Base-by-base conservation (phyloP, 2,797 vertebrate species). In the Thripadectes ignobilis region DNA sequence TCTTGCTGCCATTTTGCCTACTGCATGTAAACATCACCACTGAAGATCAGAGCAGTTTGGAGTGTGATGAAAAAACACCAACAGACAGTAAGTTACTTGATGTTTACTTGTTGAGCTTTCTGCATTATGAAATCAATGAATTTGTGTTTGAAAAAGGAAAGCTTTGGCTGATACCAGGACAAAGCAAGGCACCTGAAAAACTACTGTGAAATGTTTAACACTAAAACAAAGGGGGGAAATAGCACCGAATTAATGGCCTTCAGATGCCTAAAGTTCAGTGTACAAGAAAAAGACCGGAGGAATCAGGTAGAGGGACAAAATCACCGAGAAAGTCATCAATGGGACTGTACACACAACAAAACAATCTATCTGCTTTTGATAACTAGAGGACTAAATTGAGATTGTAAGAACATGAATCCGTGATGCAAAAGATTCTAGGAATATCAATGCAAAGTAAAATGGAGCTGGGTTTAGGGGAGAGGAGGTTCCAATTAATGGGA, bases 221-320 rank as follows among this genome's bases (percentile, higher is more conserved):
- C 18, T 21, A 1, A 48, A 27, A 58, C 12, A 45, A 4, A 10
- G 8, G 8, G 7, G 3, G 0, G 14, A 81, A 62, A 30, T 1
- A 43, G 23, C 27, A 48, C 68, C 59, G 29, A 43, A 49, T 11
- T 12, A 26, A 55, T 24, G 66, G 61, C 46, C 23, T 87, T 82
- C 24, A 67, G 29, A 22, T 55, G 14, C 19, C 65, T 68, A 23
- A 54, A 91, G 62, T 46, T 75, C n/a, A 59, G 12, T 27, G 18
- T 21, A 48, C 26, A 59, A 58, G n/a, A 85, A 59, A 24, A 61
- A 14, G 14, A 91, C 12, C 22, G 68, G 29, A 57, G 54, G 41
- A 80, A 58, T 67, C 15, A 41, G 16, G 8, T 23, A 67, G 3
- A 32, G 24, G 14, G 6, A n/a, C 76, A 67, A 69, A 67, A 12